Percentiles rank a stretch among this genome's conserved stretches.
Evolutionary conservation across 2,797 vertebrate genomes (phyloP).

Genomic region (Oophaga sylvatica): DNA sequence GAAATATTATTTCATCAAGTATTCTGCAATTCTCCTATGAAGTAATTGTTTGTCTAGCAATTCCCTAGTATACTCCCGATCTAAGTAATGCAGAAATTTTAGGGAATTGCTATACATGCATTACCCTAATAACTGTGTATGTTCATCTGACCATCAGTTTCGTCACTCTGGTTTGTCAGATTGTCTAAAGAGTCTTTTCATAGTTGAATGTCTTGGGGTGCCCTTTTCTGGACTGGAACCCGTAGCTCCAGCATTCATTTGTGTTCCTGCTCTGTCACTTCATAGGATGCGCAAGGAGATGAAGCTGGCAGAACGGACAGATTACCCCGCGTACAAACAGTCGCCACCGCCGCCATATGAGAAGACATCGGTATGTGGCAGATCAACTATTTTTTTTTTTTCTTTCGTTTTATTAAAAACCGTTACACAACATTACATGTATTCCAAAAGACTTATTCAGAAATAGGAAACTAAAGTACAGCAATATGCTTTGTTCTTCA

Average conservation of each 20-base stretch:
- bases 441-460: no score
- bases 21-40: neutral
- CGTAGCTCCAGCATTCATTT: neutral
- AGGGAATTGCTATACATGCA: neutral
- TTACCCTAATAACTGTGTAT: neutral
- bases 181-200: no score
- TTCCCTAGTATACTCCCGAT: neutral
- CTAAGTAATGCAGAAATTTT: neutral
- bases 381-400: neutral
- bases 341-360: slow-evolving; percentile 75
- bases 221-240: no score
- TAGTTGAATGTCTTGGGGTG: no score
- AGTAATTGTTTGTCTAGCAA: neutral
- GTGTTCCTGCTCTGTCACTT: neutral
- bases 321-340: slow-evolving; percentile 77
- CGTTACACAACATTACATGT: no score
- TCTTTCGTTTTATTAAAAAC: no score
- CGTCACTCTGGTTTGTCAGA: no score
- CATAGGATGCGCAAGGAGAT: slow-evolving; percentile 83
- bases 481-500: no score
- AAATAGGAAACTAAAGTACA: no score
- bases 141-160: neutral
- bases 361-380: slow-evolving; percentile 76
- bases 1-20: no score
- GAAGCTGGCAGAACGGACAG: slow-evolving; percentile 81